Evolutionary conservation across 2,888 invertebrate genomes (phyloP).

Genomic region (Volucella inanis): DNA sequence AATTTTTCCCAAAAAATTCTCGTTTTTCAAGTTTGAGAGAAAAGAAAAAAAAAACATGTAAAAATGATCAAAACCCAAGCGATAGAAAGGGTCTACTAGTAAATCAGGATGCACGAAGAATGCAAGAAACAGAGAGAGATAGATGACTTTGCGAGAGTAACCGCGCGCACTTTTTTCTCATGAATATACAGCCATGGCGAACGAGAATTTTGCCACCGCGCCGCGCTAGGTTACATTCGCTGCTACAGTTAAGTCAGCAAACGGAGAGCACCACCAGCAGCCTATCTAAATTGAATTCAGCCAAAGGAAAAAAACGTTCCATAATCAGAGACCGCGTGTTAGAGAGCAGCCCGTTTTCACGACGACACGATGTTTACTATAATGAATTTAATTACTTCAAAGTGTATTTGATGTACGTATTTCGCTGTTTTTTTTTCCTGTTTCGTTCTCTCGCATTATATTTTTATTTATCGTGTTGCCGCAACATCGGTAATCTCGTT

Average conservation of each 20-base stretch:
- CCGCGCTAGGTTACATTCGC: slow-evolving; percentile 63
- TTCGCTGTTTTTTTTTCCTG: slow-evolving; percentile 54
- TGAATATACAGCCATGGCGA: neutral
- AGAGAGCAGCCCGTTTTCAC: slow-evolving; percentile 69
- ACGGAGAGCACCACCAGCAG: slow-evolving; percentile 46
- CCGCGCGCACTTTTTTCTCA: slow-evolving; percentile 58
- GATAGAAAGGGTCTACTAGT: neutral
- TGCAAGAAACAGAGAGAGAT: slow-evolving; percentile 31
- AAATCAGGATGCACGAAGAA: slow-evolving; percentile 13
- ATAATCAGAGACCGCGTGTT: slow-evolving; percentile 75
- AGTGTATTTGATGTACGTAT: slow-evolving; percentile 74
- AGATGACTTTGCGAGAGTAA: slow-evolving; percentile 21
- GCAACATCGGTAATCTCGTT: slow-evolving; percentile 66
- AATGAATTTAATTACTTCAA: slow-evolving; percentile 75
- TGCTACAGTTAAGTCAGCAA: slow-evolving; percentile 71
- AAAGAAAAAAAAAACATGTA: slow-evolving; percentile 2
- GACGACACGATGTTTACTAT: slow-evolving; percentile 73
- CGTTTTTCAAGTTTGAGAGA: slow-evolving; percentile 21
- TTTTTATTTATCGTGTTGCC: slow-evolving; percentile 72
- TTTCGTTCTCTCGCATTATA: slow-evolving; percentile 70
- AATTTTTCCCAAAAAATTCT: slow-evolving; percentile 52
- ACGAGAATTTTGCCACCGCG: slow-evolving; percentile 52
- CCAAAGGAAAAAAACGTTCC: slow-evolving; percentile 68
- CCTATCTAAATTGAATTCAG: slow-evolving; percentile 66
- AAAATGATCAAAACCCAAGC: neutral